These are phyloP conservation scores for Sebastes glaucus DNA, from an alignment of 2,797 vertebrate genomes.

Conservation along the genomic window DNA sequence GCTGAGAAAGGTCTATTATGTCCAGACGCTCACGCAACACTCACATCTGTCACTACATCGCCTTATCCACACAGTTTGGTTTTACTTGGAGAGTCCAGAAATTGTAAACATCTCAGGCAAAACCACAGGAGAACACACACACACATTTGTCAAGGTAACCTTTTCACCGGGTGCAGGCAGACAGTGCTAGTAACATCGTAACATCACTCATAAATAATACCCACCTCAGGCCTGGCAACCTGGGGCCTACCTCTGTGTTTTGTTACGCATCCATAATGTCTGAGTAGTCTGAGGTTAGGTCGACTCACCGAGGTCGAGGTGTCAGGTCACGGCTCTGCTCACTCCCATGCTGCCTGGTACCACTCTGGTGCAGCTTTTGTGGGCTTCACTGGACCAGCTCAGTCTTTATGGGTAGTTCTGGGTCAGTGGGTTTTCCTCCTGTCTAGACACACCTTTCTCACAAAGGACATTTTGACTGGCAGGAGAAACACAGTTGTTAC, in stretches of 20 bases:
- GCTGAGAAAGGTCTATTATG: neutral
- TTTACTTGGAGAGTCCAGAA: neutral
- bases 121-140: neutral
- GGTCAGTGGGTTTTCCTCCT: neutral
- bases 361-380: neutral
- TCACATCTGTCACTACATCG: neutral
- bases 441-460: neutral
- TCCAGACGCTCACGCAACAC: neutral
- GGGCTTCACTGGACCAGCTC: neutral
- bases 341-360: neutral
- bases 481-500: neutral
- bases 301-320: neutral
- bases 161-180: neutral
- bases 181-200: neutral
- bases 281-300: neutral
- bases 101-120: conserved; percentile 16
- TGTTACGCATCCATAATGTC: neutral
- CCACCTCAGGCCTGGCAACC: neutral
- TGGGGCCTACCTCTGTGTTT: neutral
- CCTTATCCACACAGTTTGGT: neutral
- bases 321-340: neutral
- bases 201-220: neutral
- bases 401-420: neutral
- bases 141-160: conserved; percentile 4
- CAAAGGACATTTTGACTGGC: neutral